A percentile compares a stretch with the other conserved stretches of the same genome.
These are phyloP conservation scores for Merops nubicus DNA, from an alignment of 2,113 vertebrate species.

Conservation along the genomic window DNA sequence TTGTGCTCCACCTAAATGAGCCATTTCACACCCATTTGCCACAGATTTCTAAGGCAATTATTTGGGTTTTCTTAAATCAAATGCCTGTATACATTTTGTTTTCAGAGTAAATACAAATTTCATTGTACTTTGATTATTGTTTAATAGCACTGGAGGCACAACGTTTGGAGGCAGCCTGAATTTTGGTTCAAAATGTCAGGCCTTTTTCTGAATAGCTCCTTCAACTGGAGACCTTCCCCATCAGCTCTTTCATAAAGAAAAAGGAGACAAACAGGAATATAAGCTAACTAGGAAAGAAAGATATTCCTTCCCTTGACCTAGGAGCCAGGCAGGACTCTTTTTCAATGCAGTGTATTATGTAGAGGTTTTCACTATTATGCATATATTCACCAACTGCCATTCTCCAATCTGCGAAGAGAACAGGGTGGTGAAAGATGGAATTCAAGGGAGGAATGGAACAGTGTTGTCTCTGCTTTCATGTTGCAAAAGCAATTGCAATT, in stretches of 20 bases:
- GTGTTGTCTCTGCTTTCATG: constrained; percentile 25
- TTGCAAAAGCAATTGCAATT: not conserved
- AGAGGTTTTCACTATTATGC: constrained; percentile 56
- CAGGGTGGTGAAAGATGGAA: not conserved
- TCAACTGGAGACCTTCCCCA: constrained; percentile 34
- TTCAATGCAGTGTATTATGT: constrained; percentile 31
- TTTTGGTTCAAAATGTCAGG: constrained; percentile 14
- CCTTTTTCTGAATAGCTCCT: constrained; percentile 45
- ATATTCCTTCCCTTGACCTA: constrained; percentile 65
- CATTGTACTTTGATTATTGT: not conserved
- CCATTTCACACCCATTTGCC: not conserved
- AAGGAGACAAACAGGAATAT: constrained; percentile 25
- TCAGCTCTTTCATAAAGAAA: constrained; percentile 31
- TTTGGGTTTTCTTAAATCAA: not conserved
- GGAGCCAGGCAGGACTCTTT: constrained; percentile 33
- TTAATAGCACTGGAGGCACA: not conserved
- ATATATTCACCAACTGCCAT: constrained; percentile 43
- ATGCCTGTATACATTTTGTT: not conserved
- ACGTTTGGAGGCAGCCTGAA: not conserved
- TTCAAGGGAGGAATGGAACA: constrained; percentile 8
- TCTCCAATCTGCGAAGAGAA: constrained; percentile 5
- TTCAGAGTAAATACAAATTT: not conserved
- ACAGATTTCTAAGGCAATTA: not conserved
- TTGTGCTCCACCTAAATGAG: not conserved
- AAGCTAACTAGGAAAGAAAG: constrained; percentile 31